These are phyloP conservation scores for Dynastes maya DNA, from an alignment of 2,888 invertebrate species.

Conservation along the genomic window DNA sequence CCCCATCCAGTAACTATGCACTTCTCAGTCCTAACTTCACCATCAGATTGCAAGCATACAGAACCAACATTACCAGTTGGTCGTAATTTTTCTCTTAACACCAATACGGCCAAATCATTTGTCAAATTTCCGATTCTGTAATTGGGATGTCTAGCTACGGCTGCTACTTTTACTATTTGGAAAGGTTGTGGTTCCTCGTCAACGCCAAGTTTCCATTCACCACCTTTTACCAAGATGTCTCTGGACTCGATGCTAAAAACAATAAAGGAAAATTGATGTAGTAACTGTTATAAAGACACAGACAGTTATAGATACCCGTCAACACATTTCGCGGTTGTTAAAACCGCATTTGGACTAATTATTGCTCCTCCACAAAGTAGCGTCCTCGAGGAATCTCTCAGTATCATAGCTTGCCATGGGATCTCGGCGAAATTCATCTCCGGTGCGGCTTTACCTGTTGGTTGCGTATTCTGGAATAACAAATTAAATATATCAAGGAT, in stretches of 20 bases:
- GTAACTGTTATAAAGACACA: neutral
- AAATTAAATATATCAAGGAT: too few relatives aligned
- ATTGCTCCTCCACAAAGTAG: constrained; percentile 87
- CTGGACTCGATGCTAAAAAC: constrained; percentile 74
- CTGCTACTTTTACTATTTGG: constrained; percentile 82
- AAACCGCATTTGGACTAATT: constrained; percentile 80
- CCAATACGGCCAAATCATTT: constrained; percentile 82
- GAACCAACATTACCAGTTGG: constrained; percentile 82
- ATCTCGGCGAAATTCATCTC: constrained; percentile 86
- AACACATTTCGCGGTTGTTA: constrained; percentile 87
- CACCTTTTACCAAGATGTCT: constrained; percentile 84
- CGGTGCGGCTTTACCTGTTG: constrained; percentile 71
- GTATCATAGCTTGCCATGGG: constrained; percentile 90
- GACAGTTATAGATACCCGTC: constrained; percentile 78
- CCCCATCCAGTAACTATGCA: constrained; percentile 91
- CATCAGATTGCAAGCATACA: constrained; percentile 78
- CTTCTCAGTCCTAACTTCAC: constrained; percentile 75
- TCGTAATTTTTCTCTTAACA: constrained; percentile 77
- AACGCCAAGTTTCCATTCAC: constrained; percentile 88
- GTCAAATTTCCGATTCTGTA: constrained; percentile 76
- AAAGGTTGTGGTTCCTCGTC: constrained; percentile 86
- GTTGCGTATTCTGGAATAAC: constrained; percentile 69
- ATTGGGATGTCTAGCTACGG: constrained; percentile 80
- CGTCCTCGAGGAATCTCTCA: constrained; percentile 80
- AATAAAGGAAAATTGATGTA: constrained; percentile 41